These are phyloP conservation scores for Thalpophila matura DNA, from an alignment of 2,888 invertebrate species.

Conservation along the genomic window DNA sequence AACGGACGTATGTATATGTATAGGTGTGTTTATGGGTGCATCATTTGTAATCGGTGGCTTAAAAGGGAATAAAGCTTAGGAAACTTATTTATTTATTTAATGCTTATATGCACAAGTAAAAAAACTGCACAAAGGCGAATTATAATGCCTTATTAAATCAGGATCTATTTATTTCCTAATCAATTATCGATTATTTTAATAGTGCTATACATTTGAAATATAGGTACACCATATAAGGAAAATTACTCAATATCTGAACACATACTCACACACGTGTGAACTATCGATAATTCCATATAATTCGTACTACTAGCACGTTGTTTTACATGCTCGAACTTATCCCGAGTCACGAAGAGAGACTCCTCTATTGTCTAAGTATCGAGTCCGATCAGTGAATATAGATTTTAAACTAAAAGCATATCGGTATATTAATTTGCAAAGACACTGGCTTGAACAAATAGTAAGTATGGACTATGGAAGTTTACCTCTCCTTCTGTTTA, in stretches of 20 bases:
- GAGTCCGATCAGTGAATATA: neutral
- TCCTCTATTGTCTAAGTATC: neutral
- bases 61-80: too few relatives aligned
- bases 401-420: neutral
- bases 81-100: too few relatives aligned
- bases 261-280: conserved; percentile 5
- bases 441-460: too few relatives aligned
- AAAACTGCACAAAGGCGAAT: too few relatives aligned
- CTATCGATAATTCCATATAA: conserved; percentile 29
- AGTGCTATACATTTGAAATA: neutral
- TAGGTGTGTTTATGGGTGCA: too few relatives aligned
- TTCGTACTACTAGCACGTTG: conserved; percentile 29
- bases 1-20: too few relatives aligned
- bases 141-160: neutral
- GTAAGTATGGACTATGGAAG: too few relatives aligned
- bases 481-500: too few relatives aligned
- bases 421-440: neutral
- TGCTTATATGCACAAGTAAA: too few relatives aligned
- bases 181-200: too few relatives aligned
- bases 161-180: neutral
- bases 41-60: too few relatives aligned
- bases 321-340: conserved; percentile 16
- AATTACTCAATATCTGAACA: conserved; percentile 16
- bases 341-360: neutral
- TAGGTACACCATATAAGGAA: conserved; percentile 15